A percentile compares a stretch with the other conserved stretches of the same genome.
phyloP scores from a whole-genome alignment of 2,797 vertebrate genomes.

The Phoebastria nigripes region DNA sequence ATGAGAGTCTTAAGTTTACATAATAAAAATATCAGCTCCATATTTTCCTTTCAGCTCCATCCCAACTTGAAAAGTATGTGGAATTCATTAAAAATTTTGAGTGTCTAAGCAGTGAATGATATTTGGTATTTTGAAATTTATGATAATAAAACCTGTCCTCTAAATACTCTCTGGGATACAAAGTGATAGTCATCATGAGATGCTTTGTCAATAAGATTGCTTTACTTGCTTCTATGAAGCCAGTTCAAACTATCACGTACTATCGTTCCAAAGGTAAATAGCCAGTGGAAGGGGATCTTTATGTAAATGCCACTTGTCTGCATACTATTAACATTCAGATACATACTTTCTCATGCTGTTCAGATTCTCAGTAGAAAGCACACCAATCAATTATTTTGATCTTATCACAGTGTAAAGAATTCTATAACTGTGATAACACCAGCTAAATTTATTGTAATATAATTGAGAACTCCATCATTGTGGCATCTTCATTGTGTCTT shows the following conservation, averaged over 20 bases:
- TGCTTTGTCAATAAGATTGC: background rate
- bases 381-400: conserved; percentile 57
- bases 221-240: background rate
- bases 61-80: background rate
- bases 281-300: conserved; percentile 11
- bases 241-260: background rate
- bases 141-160: conserved; percentile 2
- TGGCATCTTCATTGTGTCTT: conserved; percentile 41
- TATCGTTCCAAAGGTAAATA: conserved; percentile 38
- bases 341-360: conserved; percentile 2
- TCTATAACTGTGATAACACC: conserved; percentile 44
- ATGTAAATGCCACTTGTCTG: conserved; percentile 34
- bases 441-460: conserved; percentile 43
- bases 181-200: background rate
- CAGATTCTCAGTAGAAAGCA: conserved; percentile 19
- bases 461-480: conserved; percentile 60
- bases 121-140: conserved; percentile 7
- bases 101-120: background rate
- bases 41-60: background rate
- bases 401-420: conserved; percentile 46
- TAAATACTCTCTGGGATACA: background rate
- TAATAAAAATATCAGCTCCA: background rate
- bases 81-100: background rate
- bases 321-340: conserved; percentile 43
- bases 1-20: background rate